These are phyloP conservation scores for Scaeva pyrastri DNA, from an alignment of 2,888 invertebrate genomes.

Conservation along the genomic window DNA sequence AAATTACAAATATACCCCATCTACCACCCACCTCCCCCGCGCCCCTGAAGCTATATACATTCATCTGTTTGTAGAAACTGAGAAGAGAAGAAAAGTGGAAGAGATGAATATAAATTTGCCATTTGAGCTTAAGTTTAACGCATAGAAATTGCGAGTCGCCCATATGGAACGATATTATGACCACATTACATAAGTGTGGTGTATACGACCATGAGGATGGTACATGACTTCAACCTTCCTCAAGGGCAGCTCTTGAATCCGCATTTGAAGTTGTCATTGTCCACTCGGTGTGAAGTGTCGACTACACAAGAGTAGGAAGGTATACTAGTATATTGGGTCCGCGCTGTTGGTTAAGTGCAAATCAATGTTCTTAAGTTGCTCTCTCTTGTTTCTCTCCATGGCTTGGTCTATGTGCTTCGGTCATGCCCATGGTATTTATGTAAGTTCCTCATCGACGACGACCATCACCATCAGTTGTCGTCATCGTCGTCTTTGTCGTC, in stretches of 20 bases:
- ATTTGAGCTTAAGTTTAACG: slow-evolving; percentile 39
- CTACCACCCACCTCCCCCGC: too few species aligned
- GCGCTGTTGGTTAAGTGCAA: slow-evolving; percentile 63
- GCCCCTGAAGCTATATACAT: not conserved
- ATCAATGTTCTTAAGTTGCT: slow-evolving; percentile 67
- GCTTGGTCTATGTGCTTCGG: not conserved
- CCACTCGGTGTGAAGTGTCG: slow-evolving; percentile 41
- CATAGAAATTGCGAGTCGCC: slow-evolving; percentile 17
- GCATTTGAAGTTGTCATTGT: slow-evolving; percentile 24
- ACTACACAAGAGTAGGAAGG: not conserved
- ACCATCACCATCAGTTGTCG: slow-evolving; percentile 1
- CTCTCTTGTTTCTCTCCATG: not conserved
- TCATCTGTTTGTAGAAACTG: not conserved
- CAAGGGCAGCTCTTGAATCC: slow-evolving; percentile 48
- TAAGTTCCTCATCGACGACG: not conserved
- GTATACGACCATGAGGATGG: not conserved
- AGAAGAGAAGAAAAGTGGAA: slow-evolving; percentile 1
- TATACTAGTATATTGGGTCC: slow-evolving; percentile 15
- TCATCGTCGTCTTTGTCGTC: too few species aligned
- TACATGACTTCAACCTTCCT: slow-evolving; percentile 43
- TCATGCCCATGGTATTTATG: slow-evolving; percentile 36
- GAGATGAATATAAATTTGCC: slow-evolving; percentile 49
- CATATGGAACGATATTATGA: slow-evolving; percentile 41
- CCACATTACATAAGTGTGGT: slow-evolving; percentile 4
- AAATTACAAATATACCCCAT: not conserved